phyloP scores from a whole-genome alignment of 2,797 vertebrate genomes.

The Selene dorsalis region DNA sequence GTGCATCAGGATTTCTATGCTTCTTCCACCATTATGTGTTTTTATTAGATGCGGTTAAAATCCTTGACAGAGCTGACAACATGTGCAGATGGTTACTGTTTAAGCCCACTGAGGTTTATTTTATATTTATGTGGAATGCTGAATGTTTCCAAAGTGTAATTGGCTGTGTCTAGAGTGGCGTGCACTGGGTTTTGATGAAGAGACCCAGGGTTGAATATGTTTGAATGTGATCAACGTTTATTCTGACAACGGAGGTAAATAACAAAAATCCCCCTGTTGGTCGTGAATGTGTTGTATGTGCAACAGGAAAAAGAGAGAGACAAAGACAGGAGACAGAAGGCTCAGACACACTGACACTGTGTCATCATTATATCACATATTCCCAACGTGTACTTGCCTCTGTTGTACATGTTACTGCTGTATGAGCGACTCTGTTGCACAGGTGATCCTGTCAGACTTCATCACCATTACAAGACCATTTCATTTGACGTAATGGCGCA shows the following conservation, averaged over 20 bases:
- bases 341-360: no score
- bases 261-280: background rate
- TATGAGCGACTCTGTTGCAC: background rate
- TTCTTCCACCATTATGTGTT: no score
- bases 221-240: background rate
- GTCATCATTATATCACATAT: no score
- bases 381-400: no score
- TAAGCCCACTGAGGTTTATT: constrained; percentile 12
- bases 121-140: constrained; percentile 11
- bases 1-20: constrained; percentile 1
- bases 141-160: constrained; percentile 13
- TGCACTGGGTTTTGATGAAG: background rate
- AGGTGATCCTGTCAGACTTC: constrained; percentile 29
- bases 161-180: background rate
- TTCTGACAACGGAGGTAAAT: background rate
- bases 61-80: background rate
- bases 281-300: background rate
- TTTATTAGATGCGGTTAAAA: background rate
- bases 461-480: constrained; percentile 31
- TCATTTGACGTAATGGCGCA: constrained; percentile 18
- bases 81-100: constrained; percentile 7
- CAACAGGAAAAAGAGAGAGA: background rate
- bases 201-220: background rate
- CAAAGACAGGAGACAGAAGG: background rate
- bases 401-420: background rate